Evolutionary conservation across 2,797 vertebrate species (phyloP), one percentile per base, ranked within the genome.

Genomic region (Silurus aristotelis): DNA sequence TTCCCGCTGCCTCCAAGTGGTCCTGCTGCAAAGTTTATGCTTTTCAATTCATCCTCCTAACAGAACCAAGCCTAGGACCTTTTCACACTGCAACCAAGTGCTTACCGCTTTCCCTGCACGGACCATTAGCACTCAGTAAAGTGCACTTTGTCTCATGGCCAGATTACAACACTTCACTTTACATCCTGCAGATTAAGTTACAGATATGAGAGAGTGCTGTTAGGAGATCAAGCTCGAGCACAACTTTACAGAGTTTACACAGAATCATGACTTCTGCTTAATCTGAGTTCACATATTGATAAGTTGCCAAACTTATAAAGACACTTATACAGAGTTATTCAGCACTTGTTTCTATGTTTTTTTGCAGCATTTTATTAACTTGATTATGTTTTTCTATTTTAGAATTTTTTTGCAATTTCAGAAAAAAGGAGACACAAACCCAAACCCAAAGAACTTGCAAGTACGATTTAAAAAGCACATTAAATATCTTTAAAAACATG

Each of bases 151-250:
- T 87, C 80, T 86, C 85, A 83, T 46, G 55, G 82, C 83, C 81
- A 87, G 83, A 85, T 78, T 86, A 79, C 83, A 79, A 72, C 60
- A 81, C 83, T 82, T 80, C 56, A 73, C 80, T 77, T 86, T 84
- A 63, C 86, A 87, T 82, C 80, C 83, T 83, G 71, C 63, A 73
- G 79, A 89, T 87, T 84, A 72, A 87, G 84, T 89, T 89, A 89
- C 88, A 82, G 82, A 83, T 82, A 73, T 66, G 63, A 15, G 52
- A 75, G 58, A 82, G 58, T n/a, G 12, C 67, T 48, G 61, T 72
- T 72, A 70, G 63, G 60, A 67, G 46, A 75, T 63, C 46, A 63
- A 61, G 72, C 43, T 15, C 38, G 0, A 68, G 48, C 56, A 55
- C 64, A 70, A 25, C 48, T 82, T 58, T 52, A 52, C 48, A 52